Evolutionary conservation across 2,888 invertebrate genomes (phyloP).

Genomic region (Oscheius sp.): DNA sequence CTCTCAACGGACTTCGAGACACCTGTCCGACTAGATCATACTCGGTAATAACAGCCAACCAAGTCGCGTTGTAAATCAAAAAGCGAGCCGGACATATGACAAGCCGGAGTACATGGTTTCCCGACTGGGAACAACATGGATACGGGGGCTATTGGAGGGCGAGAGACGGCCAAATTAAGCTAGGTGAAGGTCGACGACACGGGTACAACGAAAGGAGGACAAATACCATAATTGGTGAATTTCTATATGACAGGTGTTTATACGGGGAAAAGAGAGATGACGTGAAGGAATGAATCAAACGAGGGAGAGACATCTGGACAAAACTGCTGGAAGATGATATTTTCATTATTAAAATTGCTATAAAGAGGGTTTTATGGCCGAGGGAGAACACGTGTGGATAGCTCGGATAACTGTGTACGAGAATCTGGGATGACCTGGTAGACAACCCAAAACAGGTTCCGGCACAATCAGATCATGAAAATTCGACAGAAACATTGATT

Average conservation of each 20-base stretch:
- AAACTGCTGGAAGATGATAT: conserved; percentile 17
- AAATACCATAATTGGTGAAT: neutral
- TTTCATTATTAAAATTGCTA: conserved; percentile 31
- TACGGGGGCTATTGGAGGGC: neutral
- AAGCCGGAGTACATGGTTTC: conserved; percentile 26
- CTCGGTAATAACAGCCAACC: conserved; percentile 22
- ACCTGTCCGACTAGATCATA: conserved; percentile 27
- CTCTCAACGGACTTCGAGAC: neutral
- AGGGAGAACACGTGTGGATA: conserved; percentile 14
- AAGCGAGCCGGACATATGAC: conserved; percentile 4
- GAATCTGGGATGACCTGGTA: neutral
- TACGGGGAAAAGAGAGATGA: neutral
- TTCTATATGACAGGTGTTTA: neutral
- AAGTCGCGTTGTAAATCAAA: conserved; percentile 36
- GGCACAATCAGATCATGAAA: neutral
- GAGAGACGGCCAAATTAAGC: neutral
- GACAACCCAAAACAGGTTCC: neutral
- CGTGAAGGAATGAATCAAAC: neutral
- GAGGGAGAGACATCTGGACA: conserved; percentile 24
- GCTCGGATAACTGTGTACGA: neutral
- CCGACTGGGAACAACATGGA: conserved; percentile 7
- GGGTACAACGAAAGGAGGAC: conserved; percentile 3
- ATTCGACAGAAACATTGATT: neutral
- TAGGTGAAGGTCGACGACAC: neutral
- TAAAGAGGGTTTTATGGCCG: conserved; percentile 3